Conservation (phyloP, 2,888 invertebrate genomes). For the Lissonota sp. region DNA sequence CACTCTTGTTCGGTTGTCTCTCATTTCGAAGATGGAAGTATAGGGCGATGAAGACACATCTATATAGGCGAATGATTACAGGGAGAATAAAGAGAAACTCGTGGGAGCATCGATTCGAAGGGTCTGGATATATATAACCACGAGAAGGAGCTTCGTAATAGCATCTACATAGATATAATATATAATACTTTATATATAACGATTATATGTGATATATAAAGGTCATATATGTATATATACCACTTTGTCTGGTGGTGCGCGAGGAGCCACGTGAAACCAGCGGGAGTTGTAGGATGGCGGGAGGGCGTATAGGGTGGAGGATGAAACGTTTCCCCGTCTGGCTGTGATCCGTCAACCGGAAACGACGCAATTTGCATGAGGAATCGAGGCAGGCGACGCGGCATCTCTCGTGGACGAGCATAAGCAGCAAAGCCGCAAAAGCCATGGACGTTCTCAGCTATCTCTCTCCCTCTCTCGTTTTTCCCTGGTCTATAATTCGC, state of each 20-base stretch:
- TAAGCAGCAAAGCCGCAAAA: conserved; percentile 75
- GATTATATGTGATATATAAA: not conserved
- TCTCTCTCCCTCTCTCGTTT: not conserved
- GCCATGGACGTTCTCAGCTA: conserved; percentile 68
- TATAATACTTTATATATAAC: not conserved
- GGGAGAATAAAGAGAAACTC: conserved; percentile 47
- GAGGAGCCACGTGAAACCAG: conserved; percentile 33
- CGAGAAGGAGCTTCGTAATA: conserved; percentile 14
- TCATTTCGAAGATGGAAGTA: conserved; percentile 42
- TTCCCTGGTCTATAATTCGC: conserved; percentile 30
- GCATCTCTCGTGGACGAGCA: conserved; percentile 71
- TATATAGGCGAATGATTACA: conserved; percentile 44
- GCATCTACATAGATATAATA: not conserved
- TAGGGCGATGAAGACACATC: not conserved
- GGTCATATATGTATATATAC: conserved; percentile 24
- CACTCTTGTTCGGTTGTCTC: not conserved
- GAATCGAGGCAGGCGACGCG: conserved; percentile 73
- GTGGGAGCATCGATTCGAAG: conserved; percentile 58
- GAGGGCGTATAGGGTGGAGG: conserved; percentile 55
- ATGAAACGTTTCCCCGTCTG: conserved; percentile 75
- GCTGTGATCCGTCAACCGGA: conserved; percentile 79
- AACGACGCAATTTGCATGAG: conserved; percentile 80
- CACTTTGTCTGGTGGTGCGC: conserved; percentile 16
- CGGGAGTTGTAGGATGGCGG: conserved; percentile 24
- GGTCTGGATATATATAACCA: conserved; percentile 24